Evolutionary conservation across 2,797 vertebrate genomes (phyloP), one percentile per base, ranked within the genome.

Genomic region (Ctenopoma multispine): DNA sequence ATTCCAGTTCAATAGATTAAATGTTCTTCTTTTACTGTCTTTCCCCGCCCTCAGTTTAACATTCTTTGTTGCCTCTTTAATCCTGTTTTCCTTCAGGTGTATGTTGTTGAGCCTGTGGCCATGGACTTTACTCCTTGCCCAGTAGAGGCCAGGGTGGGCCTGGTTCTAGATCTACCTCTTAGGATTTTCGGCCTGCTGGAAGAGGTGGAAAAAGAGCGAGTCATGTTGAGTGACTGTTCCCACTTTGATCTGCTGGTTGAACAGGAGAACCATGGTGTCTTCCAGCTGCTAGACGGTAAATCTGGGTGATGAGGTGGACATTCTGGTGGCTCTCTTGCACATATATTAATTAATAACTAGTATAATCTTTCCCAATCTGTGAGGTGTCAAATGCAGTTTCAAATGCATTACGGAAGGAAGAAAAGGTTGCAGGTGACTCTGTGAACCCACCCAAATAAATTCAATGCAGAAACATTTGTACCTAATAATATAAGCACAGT

Each of bases 151-250:
- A 90, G 87, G 2, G 83, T 98, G 49, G 97, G 96, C 38, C 86
- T 92, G 72, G 80, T 76, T 18, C 81, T 99, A 82, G 96, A 99
- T 72, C 94, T 99, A 64, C 98, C 97, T 0, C 92, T 99, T 61
- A 90, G 92, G 77, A 95, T 99, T 65, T 96, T 92, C 0, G 97
- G 97, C 14, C 73, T 95, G 1, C 88, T 95, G 54, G 92, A 85
- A 34, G 88, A 90, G 34, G 92, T 88, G 21, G 92, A 84, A 46
- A 89, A 72, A 0, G 89, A 96, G 82, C 90, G 85, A 0, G 94
- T 96, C 41, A 94, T 94, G 27, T 87, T 99, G 60, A 98, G 95
- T 0, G 97, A 99, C 94, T 99, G 98, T 84, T 98, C 97, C 4
- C 96, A 97, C 66, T 96, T 99, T 44, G 94, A 97, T 80, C 91